Base-by-base conservation (phyloP, 2,888 invertebrate species). In the Saturnia japonica region DNA sequence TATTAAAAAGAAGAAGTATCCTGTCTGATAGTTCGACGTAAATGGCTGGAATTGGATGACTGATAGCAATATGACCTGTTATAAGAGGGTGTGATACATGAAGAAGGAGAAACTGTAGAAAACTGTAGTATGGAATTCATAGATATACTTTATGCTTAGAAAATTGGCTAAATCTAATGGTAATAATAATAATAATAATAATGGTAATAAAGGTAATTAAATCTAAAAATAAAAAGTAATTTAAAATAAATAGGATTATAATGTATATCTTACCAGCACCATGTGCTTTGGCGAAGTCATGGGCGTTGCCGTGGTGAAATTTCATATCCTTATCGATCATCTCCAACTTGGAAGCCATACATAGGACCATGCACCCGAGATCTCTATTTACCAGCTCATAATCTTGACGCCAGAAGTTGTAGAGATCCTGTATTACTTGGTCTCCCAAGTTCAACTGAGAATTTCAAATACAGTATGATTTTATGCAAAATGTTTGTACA, bases 331-430 rank as follows among this genome's bases (percentile, higher is more conserved):
- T 88, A 0, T 81, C 81, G 57, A 93, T 47, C 25, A 93, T 86
- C 68, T 90, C 88, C 47, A 89, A 79, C 76, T 91, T 91, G 72
- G 77, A 54, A 0, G 87, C 88, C 88, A 93, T 88, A 83, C 93
- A 93, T 73, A 90, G 78, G 54, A 93, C 75, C 76, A 90, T 83
- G 76, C 93, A 93, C 68, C 93, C 93, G 68, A 89, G 69, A 28
- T 91, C 91, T 0, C 85, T 76, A 81, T 91, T 88, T 76, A 90
- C 73, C 69, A 92, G 81, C 57, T 84, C 81, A 72, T 90, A 90
- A 73, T 91, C 90, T 73, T 91, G 91, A 47, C 82, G 83, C 93
- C 93, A 93, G 84, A 87, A 93, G 82, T 89, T 90, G 74, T 82
- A 81, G 77, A 93, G 85, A 76, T 90, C 91, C 74, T 89, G 83